These are phyloP conservation scores for Caenorhabditis tropicalis DNA, from an alignment of 1,140 invertebrate genomes.

Conservation along the genomic window DNA sequence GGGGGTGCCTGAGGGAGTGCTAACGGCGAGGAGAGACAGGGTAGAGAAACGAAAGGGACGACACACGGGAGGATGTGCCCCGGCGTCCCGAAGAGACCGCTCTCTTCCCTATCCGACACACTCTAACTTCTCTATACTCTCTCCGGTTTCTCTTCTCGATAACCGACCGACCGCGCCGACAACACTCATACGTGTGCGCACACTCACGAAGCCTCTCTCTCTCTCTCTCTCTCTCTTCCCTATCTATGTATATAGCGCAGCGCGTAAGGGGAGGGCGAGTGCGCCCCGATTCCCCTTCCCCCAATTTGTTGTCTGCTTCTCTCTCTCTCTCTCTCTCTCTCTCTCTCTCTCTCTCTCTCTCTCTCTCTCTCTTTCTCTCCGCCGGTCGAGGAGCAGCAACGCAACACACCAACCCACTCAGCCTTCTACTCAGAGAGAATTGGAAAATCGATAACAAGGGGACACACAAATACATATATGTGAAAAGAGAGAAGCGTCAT, in stretches of 20 bases:
- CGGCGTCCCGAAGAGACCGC: too few relatives aligned
- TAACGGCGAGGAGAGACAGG: not conserved
- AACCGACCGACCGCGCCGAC: too few relatives aligned
- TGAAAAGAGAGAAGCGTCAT: not conserved
- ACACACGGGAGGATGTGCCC: too few relatives aligned
- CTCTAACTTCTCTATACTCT: too few relatives aligned
- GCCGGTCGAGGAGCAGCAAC: not conserved
- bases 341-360: not conserved
- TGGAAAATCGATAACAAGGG: not conserved
- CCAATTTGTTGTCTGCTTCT: not conserved
- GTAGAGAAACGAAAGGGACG: not conserved
- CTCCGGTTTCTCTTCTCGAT: too few relatives aligned
- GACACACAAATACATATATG: not conserved
- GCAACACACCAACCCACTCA: slow-evolving; percentile 13
- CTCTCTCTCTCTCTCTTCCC: too few relatives aligned
- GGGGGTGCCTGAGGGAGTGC: not conserved
- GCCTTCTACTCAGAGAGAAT: not conserved
- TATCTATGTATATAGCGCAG: not conserved
- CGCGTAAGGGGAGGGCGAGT: not conserved
- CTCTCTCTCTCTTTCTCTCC: not conserved
- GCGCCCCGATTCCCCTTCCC: not conserved
- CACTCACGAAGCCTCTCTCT: too few relatives aligned
- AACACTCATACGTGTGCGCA: too few relatives aligned
- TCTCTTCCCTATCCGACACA: too few relatives aligned
- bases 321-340: not conserved